phyloP scores from a whole-genome alignment of 2,113 vertebrate genomes.

The Leucosticte australis region DNA sequence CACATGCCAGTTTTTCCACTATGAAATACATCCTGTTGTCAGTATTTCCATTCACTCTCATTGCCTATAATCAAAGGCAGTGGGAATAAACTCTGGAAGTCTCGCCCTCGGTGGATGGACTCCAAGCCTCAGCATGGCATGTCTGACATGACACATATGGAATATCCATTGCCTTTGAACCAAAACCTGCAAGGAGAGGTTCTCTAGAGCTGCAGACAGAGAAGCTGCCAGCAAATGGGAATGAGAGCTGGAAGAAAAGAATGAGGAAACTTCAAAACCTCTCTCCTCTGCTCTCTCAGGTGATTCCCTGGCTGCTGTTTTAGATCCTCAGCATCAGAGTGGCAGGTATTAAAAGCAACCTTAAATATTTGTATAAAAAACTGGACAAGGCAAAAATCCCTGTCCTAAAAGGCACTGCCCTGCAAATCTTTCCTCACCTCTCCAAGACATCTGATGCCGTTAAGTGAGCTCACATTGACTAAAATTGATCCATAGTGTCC shows the following conservation, averaged over 20 bases:
- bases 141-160: background rate
- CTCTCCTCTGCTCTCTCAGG: accelerated
- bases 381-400: background rate
- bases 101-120: background rate
- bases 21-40: background rate
- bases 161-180: slow-evolving; percentile 3
- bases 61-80: background rate
- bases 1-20: background rate
- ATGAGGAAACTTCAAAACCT: background rate
- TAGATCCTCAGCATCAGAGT: background rate
- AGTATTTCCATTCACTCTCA: slow-evolving; percentile 31
- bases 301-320: background rate
- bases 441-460: background rate
- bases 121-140: background rate
- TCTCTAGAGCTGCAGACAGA: background rate
- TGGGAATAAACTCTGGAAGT: background rate
- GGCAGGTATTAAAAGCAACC: background rate
- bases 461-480: background rate
- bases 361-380: background rate
- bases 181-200: background rate
- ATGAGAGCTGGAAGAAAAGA: background rate
- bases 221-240: background rate
- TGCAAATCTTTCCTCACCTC: background rate
- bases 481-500: background rate
- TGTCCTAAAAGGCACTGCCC: background rate